A percentile compares a stretch with the other conserved stretches of the same genome.
Conservation (phyloP, 2,113 vertebrate species). For the Axis porcinus region DNA sequence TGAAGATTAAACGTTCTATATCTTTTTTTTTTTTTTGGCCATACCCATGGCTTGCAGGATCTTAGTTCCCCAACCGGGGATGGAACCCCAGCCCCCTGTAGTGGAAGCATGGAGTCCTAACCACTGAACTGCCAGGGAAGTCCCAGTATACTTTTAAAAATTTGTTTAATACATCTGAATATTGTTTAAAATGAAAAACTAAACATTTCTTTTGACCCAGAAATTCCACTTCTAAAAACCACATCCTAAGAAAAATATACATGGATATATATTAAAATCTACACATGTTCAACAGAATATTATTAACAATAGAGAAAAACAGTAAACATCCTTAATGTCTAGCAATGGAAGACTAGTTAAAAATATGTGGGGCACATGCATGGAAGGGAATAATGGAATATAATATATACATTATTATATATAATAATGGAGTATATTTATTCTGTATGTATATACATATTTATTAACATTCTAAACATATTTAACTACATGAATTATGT, state of each 20-base stretch:
- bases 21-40: background rate
- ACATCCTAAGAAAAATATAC: background rate
- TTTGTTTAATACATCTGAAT: conserved; percentile 36
- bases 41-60: background rate
- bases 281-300: background rate
- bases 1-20: conserved; percentile 82
- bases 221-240: background rate
- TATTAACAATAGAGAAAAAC: background rate
- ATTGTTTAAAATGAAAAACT: background rate
- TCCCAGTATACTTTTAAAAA: background rate
- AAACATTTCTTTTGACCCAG: background rate
- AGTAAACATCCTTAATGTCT: background rate
- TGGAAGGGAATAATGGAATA: background rate
- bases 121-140: background rate
- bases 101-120: background rate
- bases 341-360: background rate
- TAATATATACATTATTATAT: background rate
- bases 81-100: background rate
- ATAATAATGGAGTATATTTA: background rate
- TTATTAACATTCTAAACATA: background rate
- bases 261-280: background rate
- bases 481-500: background rate
- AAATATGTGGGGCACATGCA: background rate
- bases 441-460: background rate
- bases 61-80: background rate